Base-by-base conservation (phyloP, 2,113 vertebrate genomes). In the Nycticryphes semicollaris region DNA sequence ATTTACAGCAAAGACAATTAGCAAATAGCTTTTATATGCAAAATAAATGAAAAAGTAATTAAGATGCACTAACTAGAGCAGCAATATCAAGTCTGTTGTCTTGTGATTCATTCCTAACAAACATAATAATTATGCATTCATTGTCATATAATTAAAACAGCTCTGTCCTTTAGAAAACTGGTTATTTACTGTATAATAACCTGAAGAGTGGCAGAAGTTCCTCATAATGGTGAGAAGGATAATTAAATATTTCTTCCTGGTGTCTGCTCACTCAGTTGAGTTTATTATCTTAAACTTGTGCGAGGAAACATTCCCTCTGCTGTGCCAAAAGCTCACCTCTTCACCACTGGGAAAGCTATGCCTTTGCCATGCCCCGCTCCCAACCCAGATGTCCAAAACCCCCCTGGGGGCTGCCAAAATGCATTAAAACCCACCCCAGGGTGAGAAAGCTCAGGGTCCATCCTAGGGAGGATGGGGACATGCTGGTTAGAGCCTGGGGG, bases 31-130 rank as follows among this genome's bases (percentile, higher is more conserved):
- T 98, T 98, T 98, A 98, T 98, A 98, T 98, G 98, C 98, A 98
- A 98, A 98, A 98, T 98, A 98, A 98, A 98, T 98, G 98, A 98
- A 98, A 98, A 98, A 98, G 98, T 98, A 98, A 98, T 98, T 98
- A 98, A 98, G 98, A 98, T 98, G 98, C 98, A 98, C 98, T 98
- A 98, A 98, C 98, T 96, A 98, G 97, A 98, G 98, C 98, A 98
- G 98, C 97, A 98, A 97, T 98, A 98, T 98, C 98, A 98, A 98
- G 98, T 98, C 98, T 98, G 98, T 98, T 98, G 98, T 98, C 98
- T 98, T 98, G 98, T 97, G 98, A 98, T 98, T 98, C 98, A 98
- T 97, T 98, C 98, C 98, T 98, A 98, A 98, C 98, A 98, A 98
- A 98, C 97, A 98, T 97, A 98, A 98, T 98, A 98, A 98, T 98